Base-by-base conservation (phyloP, 2,113 vertebrate genomes). In the Orycteropus afer region DNA sequence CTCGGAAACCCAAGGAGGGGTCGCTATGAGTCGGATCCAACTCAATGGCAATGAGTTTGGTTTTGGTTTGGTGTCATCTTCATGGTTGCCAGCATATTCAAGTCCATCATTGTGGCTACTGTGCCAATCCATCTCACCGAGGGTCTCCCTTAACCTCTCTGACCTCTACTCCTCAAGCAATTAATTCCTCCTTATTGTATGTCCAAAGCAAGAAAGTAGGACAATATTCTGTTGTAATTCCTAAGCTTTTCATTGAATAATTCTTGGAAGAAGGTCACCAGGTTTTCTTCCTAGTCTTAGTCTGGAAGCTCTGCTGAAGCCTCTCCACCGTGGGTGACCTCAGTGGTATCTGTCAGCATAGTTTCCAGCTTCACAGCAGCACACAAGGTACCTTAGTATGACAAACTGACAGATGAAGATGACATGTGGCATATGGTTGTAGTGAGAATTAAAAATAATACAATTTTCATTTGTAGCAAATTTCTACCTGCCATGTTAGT, bases 391-490 rank as follows among this genome's bases (percentile, higher is more conserved):
- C 65, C 65, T n/a, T 15, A 18, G 15, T 1, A 37, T 6, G 37
- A 20, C 34, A 37, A 69, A 37, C 34, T n/a, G 65, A n/a, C 34
- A 67, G 65, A 51, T 23, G 59, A 7, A 7, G 65, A 5, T 22
- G 18, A n/a, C 51, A 53, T 53, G 59, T 61, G 59, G 59, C 59
- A 57, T 22, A 10, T 14, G 40, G 42, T 42, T 55, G 2, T 23
- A 18, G 42, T 13, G 17, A 67, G 14, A 61, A 63, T n/a, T 40
- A 45, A 23, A 55, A 63, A 63, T 69, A 78, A 86, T 3, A 9
- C 42, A 78, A 45, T 78, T 86, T 81, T 59, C 63, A 25, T 37
- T 34, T 91, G n/a, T 84, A 51, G 65, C 10, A 87, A 96, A 59
- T 59, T 74, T 37, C 42, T 53, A n/a, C 32, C 27, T 69, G 45